These are phyloP conservation scores for Tenthredo livida DNA, from an alignment of 2,888 invertebrate genomes.

Conservation along the genomic window DNA sequence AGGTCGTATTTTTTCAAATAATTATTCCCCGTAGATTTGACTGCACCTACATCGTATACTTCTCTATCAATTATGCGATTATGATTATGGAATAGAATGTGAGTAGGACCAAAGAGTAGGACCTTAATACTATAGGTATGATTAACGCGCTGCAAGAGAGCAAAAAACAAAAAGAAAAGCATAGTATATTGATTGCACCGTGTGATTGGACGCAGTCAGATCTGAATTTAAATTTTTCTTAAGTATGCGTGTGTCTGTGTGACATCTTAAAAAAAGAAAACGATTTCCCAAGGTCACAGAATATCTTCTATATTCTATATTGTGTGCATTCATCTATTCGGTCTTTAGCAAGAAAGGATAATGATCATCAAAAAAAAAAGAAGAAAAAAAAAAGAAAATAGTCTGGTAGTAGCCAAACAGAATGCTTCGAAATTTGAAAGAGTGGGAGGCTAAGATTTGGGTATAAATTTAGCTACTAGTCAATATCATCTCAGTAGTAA, in stretches of 20 bases:
- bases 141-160: background rate
- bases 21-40: background rate
- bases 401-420: constrained; percentile 6
- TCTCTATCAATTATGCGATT: background rate
- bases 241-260: constrained; percentile 14
- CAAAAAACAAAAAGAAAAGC: background rate
- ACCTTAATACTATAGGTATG: background rate
- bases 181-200: constrained; percentile 2
- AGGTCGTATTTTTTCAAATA: background rate
- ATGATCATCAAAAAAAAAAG: constrained; percentile 1
- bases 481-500: constrained; percentile 19
- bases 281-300: constrained; percentile 3
- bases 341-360: constrained; percentile 25
- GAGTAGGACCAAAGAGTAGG: background rate
- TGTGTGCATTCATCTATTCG: background rate
- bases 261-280: constrained; percentile 21
- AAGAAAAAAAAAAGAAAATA: constrained; percentile 17
- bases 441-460: constrained; percentile 33
- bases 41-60: background rate
- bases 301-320: constrained; percentile 16
- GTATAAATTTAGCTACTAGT: constrained; percentile 29
- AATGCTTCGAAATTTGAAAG: constrained; percentile 9
- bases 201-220: background rate
- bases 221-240: constrained; percentile 1
- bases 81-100: constrained; percentile 1